Evolutionary conservation across 2,797 vertebrate species (phyloP).

Genomic region (Diplodus sargus): DNA sequence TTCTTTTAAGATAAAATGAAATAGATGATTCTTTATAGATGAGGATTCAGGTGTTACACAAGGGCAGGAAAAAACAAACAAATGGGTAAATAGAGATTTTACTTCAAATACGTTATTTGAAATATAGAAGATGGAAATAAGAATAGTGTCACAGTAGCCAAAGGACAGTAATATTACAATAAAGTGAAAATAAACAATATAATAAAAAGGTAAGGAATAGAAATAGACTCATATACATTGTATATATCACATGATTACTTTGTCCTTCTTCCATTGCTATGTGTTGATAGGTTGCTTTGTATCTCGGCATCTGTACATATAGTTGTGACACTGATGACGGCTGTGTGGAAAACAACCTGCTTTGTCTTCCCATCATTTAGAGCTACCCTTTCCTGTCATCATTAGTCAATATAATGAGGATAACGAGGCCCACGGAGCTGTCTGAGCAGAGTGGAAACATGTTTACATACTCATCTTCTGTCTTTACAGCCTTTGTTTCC

Average conservation of each 20-base stretch:
- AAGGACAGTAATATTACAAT: too few relatives aligned
- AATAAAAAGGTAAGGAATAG: too few relatives aligned
- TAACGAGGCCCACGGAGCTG: constrained; percentile 10
- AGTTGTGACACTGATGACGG: constrained; percentile 14
- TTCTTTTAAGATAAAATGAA: not conserved
- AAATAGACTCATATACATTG: too few relatives aligned
- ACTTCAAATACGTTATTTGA: too few relatives aligned
- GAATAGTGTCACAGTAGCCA: not conserved
- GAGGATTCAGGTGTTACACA: not conserved
- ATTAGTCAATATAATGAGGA: constrained; percentile 20
- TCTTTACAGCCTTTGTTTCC: constrained; percentile 6
- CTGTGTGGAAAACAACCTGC: not conserved
- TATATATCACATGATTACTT: too few relatives aligned
- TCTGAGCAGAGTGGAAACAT: constrained; percentile 12
- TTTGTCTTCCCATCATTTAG: constrained; percentile 13
- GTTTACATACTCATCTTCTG: constrained; percentile 23
- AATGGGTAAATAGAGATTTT: not conserved
- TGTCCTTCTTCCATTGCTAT: not conserved
- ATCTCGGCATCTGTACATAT: not conserved
- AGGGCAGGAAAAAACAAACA: not conserved
- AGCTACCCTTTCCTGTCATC: constrained; percentile 24
- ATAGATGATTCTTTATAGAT: not conserved
- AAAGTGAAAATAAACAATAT: too few relatives aligned
- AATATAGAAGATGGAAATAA: not conserved
- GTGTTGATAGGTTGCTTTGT: constrained; percentile 4